Percentiles rank a stretch among this genome's conserved stretches.
Conservation (phyloP, 2,888 invertebrate species). For the Exephanes ischioxanthus region DNA sequence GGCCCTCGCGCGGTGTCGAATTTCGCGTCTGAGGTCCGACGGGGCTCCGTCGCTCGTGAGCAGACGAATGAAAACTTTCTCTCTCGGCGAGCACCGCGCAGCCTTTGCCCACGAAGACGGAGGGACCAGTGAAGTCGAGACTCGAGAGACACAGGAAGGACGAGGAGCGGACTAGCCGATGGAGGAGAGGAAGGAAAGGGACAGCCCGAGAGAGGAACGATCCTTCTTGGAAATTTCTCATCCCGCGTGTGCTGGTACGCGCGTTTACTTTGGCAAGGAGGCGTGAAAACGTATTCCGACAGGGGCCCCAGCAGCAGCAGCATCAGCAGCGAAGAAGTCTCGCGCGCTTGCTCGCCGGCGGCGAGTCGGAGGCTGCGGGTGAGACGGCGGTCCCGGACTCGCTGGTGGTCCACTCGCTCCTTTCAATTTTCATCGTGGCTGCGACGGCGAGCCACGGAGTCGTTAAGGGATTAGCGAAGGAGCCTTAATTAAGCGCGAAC, state of each 20-base stretch:
- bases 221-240: constrained; percentile 72
- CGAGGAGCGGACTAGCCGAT: constrained; percentile 24
- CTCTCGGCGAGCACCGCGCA: constrained; percentile 10
- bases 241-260: constrained; percentile 50
- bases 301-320: constrained; percentile 59
- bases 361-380: constrained; percentile 32
- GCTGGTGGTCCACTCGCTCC: constrained; percentile 66
- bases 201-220: constrained; percentile 44
- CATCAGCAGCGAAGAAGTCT: constrained; percentile 58
- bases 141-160: constrained; percentile 42
- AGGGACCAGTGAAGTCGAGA: constrained; percentile 23
- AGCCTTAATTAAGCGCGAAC: constrained; percentile 69
- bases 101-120: constrained; percentile 52
- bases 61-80: constrained; percentile 53
- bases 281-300: constrained; percentile 74
- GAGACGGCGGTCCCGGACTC: constrained; percentile 21
- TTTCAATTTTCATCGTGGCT: constrained; percentile 65
- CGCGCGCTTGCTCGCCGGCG: constrained; percentile 55
- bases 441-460: constrained; percentile 59
- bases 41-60: constrained; percentile 40
- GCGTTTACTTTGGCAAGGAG: constrained; percentile 76
- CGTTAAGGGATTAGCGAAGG: constrained; percentile 70
- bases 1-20: constrained; percentile 73
- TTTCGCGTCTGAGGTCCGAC: constrained; percentile 72
- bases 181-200: constrained; percentile 7